These are phyloP conservation scores for Phengaris arion DNA, from an alignment of 2,888 invertebrate genomes.

Conservation along the genomic window DNA sequence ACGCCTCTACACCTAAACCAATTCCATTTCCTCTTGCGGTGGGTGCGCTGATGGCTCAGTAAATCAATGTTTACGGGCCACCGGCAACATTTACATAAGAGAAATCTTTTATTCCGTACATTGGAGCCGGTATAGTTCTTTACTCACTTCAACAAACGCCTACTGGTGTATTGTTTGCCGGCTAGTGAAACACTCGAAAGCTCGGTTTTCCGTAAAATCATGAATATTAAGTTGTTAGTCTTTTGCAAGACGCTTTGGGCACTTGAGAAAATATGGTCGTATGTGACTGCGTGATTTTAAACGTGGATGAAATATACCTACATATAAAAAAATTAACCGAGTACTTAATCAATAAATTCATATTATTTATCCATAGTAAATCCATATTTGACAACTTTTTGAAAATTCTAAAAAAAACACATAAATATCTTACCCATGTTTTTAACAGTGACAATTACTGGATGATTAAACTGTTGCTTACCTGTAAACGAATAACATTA, in stretches of 20 bases:
- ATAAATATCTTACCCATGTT: not conserved
- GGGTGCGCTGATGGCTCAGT: slow-evolving; percentile 7
- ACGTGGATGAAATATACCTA: too few relatives aligned
- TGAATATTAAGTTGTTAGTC: not conserved
- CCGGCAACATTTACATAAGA: slow-evolving; percentile 18
- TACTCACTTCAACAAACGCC: not conserved
- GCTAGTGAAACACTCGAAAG: slow-evolving; percentile 2
- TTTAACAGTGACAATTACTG: not conserved
- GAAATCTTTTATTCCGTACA: slow-evolving; percentile 2
- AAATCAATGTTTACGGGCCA: slow-evolving; percentile 17
- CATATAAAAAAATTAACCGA: too few relatives aligned
- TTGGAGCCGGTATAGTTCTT: not conserved
- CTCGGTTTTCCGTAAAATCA: slow-evolving; percentile 9
- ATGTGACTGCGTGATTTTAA: not conserved
- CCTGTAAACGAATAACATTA: not conserved
- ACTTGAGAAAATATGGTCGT: not conserved
- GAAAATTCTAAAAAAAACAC: too few relatives aligned
- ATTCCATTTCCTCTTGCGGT: not conserved
- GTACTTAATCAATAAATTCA: too few relatives aligned
- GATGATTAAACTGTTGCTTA: not conserved
- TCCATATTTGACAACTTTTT: too few relatives aligned
- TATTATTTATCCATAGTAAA: too few relatives aligned
- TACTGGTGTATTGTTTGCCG: not conserved
- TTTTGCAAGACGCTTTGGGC: not conserved
- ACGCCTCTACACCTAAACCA: not conserved